A percentile compares a stretch with the other conserved stretches of the same genome.
phyloP scores from a whole-genome alignment of 1,140 invertebrate genomes.

The Phymastichus coffea region DNA sequence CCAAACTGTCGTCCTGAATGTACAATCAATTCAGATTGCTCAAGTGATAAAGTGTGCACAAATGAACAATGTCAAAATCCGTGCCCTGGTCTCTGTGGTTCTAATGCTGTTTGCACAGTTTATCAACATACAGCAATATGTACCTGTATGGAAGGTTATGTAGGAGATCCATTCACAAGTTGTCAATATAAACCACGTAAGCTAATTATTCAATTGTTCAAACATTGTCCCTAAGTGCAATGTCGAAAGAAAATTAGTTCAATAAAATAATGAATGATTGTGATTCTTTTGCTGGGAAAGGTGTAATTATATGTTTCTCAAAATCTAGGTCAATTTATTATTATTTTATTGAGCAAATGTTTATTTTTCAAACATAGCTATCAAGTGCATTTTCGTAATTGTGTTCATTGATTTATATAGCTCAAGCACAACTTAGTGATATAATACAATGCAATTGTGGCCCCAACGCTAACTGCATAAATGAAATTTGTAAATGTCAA shows the following conservation, averaged over 20 bases:
- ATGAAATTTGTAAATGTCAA: slow-evolving; percentile 42
- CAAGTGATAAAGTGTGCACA: slow-evolving; percentile 66
- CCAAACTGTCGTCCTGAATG: slow-evolving; percentile 76
- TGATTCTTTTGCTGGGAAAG: too few species aligned
- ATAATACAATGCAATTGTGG: slow-evolving; percentile 65
- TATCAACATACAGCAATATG: slow-evolving; percentile 70
- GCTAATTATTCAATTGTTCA: slow-evolving; percentile 44
- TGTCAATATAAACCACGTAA: slow-evolving; percentile 62
- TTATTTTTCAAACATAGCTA: too few species aligned
- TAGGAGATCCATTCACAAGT: slow-evolving; percentile 69
- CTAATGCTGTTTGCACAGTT: slow-evolving; percentile 65
- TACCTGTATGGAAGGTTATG: slow-evolving; percentile 66
- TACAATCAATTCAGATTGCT: slow-evolving; percentile 70
- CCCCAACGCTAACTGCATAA: slow-evolving; percentile 61
- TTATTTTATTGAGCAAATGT: too few species aligned
- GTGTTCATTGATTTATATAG: too few species aligned
- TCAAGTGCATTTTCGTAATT: too few species aligned
- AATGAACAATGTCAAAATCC: slow-evolving; percentile 71
- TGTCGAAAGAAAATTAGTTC: slow-evolving; percentile 45
- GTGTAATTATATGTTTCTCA: too few species aligned
- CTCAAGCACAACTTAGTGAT: too few species aligned
- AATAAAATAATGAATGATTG: too few species aligned
- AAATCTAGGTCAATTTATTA: too few species aligned
- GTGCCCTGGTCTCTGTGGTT: slow-evolving; percentile 69
- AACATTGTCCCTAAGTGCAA: slow-evolving; percentile 56